These are phyloP conservation scores for Butorides virescens DNA, from an alignment of 2,113 vertebrate species.

Conservation along the genomic window DNA sequence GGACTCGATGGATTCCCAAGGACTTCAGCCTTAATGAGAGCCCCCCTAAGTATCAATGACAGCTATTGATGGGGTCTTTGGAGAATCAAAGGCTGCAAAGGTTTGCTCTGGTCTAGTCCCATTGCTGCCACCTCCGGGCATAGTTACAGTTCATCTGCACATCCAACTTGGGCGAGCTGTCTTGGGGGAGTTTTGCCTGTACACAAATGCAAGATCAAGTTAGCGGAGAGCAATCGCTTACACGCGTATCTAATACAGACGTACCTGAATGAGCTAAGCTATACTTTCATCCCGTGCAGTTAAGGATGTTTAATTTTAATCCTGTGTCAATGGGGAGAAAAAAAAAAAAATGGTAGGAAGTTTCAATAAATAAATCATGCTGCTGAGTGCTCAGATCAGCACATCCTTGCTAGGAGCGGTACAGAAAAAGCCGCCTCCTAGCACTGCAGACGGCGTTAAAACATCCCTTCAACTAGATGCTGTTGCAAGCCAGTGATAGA, in stretches of 20 bases:
- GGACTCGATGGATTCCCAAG: rapidly evolving
- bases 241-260: rapidly evolving
- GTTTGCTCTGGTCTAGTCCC: not conserved
- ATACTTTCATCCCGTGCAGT: not conserved
- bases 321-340: not conserved
- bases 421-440: not conserved
- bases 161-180: rapidly evolving
- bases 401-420: slow-evolving; percentile 30
- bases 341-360: not conserved
- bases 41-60: not conserved
- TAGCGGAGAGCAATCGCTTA: rapidly evolving
- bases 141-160: not conserved
- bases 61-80: not conserved
- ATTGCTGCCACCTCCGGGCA: not conserved
- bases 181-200: not conserved
- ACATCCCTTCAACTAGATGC: not conserved
- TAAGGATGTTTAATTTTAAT: slow-evolving; percentile 43
- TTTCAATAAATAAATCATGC: slow-evolving; percentile 50
- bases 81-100: not conserved
- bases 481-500: not conserved
- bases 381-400: not conserved
- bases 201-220: not conserved
- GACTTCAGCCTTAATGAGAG: not conserved
- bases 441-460: not conserved
- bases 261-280: not conserved